Conservation (phyloP, 2,113 vertebrate species). For the Limanda limanda region DNA sequence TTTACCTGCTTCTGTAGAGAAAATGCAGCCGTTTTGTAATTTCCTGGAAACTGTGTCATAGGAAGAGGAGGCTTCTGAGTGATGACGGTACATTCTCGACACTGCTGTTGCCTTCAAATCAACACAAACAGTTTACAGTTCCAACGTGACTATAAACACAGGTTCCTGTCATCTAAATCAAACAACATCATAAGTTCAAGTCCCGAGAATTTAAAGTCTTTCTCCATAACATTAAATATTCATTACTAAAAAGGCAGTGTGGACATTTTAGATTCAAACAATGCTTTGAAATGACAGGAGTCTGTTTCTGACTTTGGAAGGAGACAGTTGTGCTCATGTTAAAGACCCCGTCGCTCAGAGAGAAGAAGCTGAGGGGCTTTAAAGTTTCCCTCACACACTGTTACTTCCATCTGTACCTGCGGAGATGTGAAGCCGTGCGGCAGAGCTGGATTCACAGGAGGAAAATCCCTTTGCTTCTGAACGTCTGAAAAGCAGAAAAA, state of each 20-base stretch:
- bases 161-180: too few relatives aligned
- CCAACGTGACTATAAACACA: neutral
- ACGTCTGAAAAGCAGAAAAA: slow-evolving; percentile 16
- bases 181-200: too few relatives aligned
- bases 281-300: too few relatives aligned
- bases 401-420: slow-evolving; percentile 45
- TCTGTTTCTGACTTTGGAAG: too few relatives aligned
- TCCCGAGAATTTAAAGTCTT: too few relatives aligned
- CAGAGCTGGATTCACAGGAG: slow-evolving; percentile 5
- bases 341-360: neutral
- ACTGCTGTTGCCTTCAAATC: slow-evolving; percentile 28
- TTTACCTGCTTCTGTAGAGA: slow-evolving; percentile 43
- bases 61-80: neutral
- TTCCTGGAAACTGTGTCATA: slow-evolving; percentile 16
- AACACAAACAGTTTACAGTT: slow-evolving; percentile 11
- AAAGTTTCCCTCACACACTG: neutral
- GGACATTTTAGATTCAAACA: too few relatives aligned
- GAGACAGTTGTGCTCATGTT: too few relatives aligned
- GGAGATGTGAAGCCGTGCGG: slow-evolving; percentile 16
- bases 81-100: slow-evolving; percentile 15
- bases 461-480: slow-evolving; percentile 23
- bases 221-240: too few relatives aligned
- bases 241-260: too few relatives aligned
- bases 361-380: neutral
- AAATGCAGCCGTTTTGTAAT: slow-evolving; percentile 21